phyloP scores from a whole-genome alignment of 2,888 invertebrate genomes.

The Leptinotarsa peninsularis region DNA sequence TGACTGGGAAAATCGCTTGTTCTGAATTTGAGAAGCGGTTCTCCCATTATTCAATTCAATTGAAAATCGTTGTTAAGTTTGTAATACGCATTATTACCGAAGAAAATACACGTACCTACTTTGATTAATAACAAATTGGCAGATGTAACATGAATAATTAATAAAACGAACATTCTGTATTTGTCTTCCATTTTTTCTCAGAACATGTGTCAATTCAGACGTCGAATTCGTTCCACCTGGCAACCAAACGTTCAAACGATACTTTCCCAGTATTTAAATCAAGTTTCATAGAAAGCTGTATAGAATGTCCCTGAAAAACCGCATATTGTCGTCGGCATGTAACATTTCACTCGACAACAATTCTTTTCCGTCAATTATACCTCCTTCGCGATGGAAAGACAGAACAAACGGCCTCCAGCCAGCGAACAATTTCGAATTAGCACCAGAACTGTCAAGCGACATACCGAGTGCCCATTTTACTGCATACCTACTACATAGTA shows the following conservation, averaged over 20 bases:
- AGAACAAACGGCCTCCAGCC: constrained; percentile 19
- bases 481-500: constrained; percentile 31
- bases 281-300: constrained; percentile 3
- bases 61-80: too few relatives aligned
- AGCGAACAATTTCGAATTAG: constrained; percentile 27
- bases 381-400: constrained; percentile 18
- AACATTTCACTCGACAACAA: constrained; percentile 17
- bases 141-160: too few relatives aligned
- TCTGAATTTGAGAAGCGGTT: too few relatives aligned
- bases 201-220: background rate
- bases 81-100: too few relatives aligned
- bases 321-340: constrained; percentile 11
- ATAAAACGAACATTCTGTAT: too few relatives aligned
- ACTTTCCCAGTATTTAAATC: constrained; percentile 7
- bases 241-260: background rate
- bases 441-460: constrained; percentile 30
- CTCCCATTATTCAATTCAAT: too few relatives aligned
- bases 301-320: constrained; percentile 14
- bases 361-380: constrained; percentile 12
- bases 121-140: too few relatives aligned
- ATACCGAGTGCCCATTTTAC: constrained; percentile 34
- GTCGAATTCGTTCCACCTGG: background rate
- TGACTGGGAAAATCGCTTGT: too few relatives aligned
- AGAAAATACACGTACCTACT: too few relatives aligned
- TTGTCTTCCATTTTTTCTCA: too few relatives aligned